Evolutionary conservation across 2,797 vertebrate genomes (phyloP).

Genomic region (Gallinago nigripennis): DNA sequence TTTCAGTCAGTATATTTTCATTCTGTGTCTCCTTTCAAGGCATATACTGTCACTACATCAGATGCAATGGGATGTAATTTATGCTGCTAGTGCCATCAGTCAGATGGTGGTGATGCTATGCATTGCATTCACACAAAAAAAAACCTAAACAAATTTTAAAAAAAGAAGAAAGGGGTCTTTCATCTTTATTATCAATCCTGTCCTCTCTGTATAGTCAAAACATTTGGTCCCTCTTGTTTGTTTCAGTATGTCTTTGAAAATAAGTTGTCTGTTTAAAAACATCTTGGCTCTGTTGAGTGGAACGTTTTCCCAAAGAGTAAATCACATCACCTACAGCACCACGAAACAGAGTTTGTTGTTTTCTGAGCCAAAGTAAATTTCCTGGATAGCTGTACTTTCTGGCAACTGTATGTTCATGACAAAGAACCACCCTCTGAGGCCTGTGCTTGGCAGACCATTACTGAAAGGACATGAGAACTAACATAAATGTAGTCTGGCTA

Average conservation of each 20-base stretch:
- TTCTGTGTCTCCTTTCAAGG: not conserved
- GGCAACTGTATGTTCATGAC: not conserved
- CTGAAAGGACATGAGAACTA: not conserved
- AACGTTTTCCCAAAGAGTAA: not conserved
- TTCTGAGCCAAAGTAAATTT: not conserved
- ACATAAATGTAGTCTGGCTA: not conserved
- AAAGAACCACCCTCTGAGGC: not conserved
- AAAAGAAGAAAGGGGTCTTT: no score
- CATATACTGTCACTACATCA: not conserved
- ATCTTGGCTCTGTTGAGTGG: not conserved
- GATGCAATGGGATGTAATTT: not conserved
- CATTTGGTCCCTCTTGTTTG: not conserved
- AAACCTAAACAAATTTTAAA: not conserved
- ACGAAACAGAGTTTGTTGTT: not conserved
- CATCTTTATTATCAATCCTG: not conserved
- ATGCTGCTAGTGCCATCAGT: not conserved
- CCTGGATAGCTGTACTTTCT: not conserved
- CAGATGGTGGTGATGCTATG: not conserved
- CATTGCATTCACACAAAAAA: no score
- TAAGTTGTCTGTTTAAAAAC: not conserved
- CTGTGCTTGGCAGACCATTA: not conserved
- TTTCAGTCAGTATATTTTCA: not conserved
- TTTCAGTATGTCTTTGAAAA: not conserved
- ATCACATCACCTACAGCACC: not conserved
- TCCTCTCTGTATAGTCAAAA: not conserved